A percentile compares a stretch with the other conserved stretches of the same genome.
These are phyloP conservation scores for Clunio marinus DNA, from an alignment of 2,888 invertebrate genomes.

Conservation along the genomic window DNA sequence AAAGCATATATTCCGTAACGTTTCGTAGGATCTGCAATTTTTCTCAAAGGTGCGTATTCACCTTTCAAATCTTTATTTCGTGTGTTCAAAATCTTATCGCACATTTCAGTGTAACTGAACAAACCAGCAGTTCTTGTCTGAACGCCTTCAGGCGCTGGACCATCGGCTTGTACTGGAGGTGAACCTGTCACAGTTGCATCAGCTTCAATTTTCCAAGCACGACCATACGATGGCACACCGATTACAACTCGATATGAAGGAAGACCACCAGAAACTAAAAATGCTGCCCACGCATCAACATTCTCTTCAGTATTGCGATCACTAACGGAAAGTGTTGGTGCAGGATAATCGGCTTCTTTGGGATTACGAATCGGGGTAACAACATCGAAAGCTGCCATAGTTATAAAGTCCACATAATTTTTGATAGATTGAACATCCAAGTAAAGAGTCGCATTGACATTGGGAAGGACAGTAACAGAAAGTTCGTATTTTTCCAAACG, in stretches of 20 bases:
- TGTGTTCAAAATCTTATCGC: conserved; percentile 67
- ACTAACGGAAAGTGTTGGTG: conserved; percentile 68
- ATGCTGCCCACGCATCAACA: conserved; percentile 61
- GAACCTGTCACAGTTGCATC: conserved; percentile 65
- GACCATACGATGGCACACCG: conserved; percentile 67
- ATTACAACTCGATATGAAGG: conserved; percentile 66
- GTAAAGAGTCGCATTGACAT: conserved; percentile 72
- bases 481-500: conserved; percentile 64
- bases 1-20: conserved; percentile 76
- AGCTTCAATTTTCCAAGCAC: conserved; percentile 62
- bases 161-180: conserved; percentile 65
- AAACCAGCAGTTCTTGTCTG: conserved; percentile 67
- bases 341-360: conserved; percentile 72
- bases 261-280: conserved; percentile 58
- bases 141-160: conserved; percentile 67
- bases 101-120: conserved; percentile 75
- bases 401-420: conserved; percentile 73
- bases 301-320: conserved; percentile 67
- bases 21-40: conserved; percentile 75
- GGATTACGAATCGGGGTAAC: conserved; percentile 69
- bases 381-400: conserved; percentile 75
- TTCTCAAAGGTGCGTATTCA: conserved; percentile 62
- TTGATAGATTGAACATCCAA: conserved; percentile 70
- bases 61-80: conserved; percentile 59
- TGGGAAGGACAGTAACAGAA: conserved; percentile 67